Percentiles rank a stretch among this genome's conserved stretches.
Conservation (phyloP, 2,888 invertebrate species). For the Beris chalybata region DNA sequence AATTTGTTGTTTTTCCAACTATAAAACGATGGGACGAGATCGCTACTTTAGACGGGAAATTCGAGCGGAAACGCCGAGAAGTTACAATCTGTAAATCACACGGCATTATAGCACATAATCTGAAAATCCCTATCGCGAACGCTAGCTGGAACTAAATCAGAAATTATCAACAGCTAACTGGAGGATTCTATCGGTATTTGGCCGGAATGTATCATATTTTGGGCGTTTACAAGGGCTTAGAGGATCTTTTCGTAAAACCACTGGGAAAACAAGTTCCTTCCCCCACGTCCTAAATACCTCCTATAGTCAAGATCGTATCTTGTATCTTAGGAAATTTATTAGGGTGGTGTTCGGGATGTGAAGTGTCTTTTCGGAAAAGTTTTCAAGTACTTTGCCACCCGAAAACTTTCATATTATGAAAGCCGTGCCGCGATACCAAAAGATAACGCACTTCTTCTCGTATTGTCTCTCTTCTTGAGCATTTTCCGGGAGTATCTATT, state of each 20-base stretch:
- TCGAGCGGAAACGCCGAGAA: no score
- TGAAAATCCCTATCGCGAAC: constrained; percentile 3
- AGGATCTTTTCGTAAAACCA: neutral
- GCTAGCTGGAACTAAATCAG: constrained; percentile 7
- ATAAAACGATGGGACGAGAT: no score
- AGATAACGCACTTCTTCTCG: constrained; percentile 18
- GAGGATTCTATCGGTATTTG: neutral
- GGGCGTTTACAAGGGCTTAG: neutral
- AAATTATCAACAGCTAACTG: constrained; percentile 15
- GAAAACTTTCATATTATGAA: constrained; percentile 14
- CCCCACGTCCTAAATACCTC: constrained; percentile 7
- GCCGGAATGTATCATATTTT: constrained; percentile 14
- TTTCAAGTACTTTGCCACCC: neutral
- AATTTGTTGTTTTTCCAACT: no score
- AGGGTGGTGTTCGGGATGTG: constrained; percentile 16
- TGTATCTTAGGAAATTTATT: constrained; percentile 23
- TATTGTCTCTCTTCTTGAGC: constrained; percentile 15
- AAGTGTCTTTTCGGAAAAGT: constrained; percentile 21
- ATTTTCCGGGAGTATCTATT: constrained; percentile 13
- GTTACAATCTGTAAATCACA: constrained; percentile 7
- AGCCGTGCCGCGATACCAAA: neutral
- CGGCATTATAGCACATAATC: constrained; percentile 10
- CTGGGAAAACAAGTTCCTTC: constrained; percentile 16
- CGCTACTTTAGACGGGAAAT: no score
- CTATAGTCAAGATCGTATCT: constrained; percentile 14